phyloP scores from a whole-genome alignment of 2,113 vertebrate genomes.

The Cololabis saira region DNA sequence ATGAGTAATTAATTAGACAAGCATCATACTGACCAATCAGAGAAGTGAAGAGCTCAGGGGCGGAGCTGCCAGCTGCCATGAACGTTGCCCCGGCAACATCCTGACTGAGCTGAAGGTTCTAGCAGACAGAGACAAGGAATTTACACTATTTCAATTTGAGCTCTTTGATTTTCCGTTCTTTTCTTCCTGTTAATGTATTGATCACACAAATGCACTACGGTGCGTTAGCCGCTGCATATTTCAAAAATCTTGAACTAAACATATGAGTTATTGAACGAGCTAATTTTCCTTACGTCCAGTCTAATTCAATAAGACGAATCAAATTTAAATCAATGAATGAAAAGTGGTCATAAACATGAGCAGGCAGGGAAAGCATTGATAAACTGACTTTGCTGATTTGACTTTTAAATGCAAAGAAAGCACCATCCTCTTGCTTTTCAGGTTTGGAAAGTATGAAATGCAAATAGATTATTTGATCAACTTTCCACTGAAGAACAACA shows the following conservation, averaged over 20 bases:
- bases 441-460: too few species aligned
- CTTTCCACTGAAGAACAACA: background rate
- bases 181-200: background rate
- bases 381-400: too few species aligned
- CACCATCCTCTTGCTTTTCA: too few species aligned
- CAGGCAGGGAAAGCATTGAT: too few species aligned
- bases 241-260: too few species aligned
- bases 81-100: slow-evolving; percentile 86
- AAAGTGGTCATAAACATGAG: too few species aligned
- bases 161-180: background rate
- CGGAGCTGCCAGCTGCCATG: slow-evolving; percentile 86
- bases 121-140: slow-evolving; percentile 12
- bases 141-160: background rate
- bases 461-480: background rate
- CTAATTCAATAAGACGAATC: too few species aligned
- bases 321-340: too few species aligned
- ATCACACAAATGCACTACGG: background rate
- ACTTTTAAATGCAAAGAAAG: too few species aligned
- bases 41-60: slow-evolving; percentile 85
- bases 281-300: too few species aligned
- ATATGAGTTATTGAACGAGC: too few species aligned
- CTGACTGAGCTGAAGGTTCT: slow-evolving; percentile 85
- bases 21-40: slow-evolving; percentile 80
- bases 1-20: background rate
- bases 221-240: too few species aligned